Base-by-base conservation (phyloP, 2,888 invertebrate genomes). In the Ophraella communa region DNA sequence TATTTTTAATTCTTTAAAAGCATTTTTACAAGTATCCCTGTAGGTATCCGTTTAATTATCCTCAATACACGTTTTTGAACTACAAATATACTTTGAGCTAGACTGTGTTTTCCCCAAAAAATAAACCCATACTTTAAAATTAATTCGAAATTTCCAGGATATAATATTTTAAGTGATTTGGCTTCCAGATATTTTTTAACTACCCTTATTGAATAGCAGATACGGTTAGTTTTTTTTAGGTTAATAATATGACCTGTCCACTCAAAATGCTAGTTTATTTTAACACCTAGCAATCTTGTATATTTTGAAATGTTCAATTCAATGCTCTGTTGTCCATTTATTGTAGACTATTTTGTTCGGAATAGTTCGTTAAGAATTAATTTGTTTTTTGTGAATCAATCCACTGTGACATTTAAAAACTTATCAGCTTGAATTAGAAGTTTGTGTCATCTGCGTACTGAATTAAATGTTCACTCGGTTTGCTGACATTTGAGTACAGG, bases 51-150 rank as follows among this genome's bases (percentile, higher is more conserved):
- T 24, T 3, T 49, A 11, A 49, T 20, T 7, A 23, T 2, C n/a
- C 49, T 20, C 3, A 49, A 11, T 3, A 49, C 7, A 10, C 49
- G 23, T 20, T 49, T 49, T 49, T 49, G 49, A 7, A 14, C 8
- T 8, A 23, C 23, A n/a, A 49, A 49, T 2, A 20, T 14, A 8
- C 21, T 14, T 8, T 20, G 49, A 10, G 27, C 21, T 4, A 8
- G n/a, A 20, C 49, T 49, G 21, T 49, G 30, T 30, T 20, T 27
- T n/a, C n/a, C 53, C 53, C 53, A 53, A 17, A 53, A 53, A 27
- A 53, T 33, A 10, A 53, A 30, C 2, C 53, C 53, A 33, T 53
- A 53, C 21, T 10, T 27, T 20, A 53, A 1, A 17, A 33, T 7
- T 14, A 11, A 53, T 11, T 53, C 17, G 11, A 53, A 53, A 27